Base-by-base conservation (phyloP, 2,113 vertebrate genomes). In the Tachycineta bicolor region DNA sequence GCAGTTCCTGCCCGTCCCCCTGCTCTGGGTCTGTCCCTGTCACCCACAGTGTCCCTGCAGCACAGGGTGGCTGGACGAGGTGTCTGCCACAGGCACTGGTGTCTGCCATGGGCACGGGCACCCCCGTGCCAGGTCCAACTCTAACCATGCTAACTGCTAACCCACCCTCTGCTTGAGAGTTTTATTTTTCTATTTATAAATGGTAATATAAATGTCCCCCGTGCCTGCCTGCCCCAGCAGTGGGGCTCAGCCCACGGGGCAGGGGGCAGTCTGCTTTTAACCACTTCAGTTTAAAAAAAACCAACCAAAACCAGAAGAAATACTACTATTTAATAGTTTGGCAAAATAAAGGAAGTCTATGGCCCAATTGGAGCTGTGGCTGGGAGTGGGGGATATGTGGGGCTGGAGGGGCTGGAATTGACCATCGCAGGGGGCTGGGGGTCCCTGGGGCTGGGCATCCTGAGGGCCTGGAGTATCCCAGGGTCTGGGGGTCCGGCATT, bases 161-260 rank as follows among this genome's bases (percentile, higher is more conserved):
- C 81, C 63, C 1, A 2, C 60, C 86, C 37, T 37, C 91, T 25
- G 67, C 96, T 93, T 93, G 43, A 97, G 97, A 98, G 97, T 97
- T 98, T 96, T 98, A 98, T 98, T 98, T 98, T 98, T 98, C 93
- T 98, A 98, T 98, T 98, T 98, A 98, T 98, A 98, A 98, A 98
- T 96, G 95, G 73, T 98, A 98, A 98, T 98, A 98, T 98, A 98
- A 98, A 76, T 39, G 85, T 92, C 71, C 52, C 52, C 33, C 4
- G 0, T 0, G 5, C 55, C 67, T 4, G 2, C 43, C 52, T 25
- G 37, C 43, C 41, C 73, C 1, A 3, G 59, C 77, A 63, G 34
- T 0, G 3, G 74, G 60, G 9, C 33, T 53, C 4, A 8, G 29
- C n/a, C 68, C 4, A 2, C 0, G 9, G 68, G 68, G 58, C 34